Conservation (phyloP, 2,888 invertebrate species). For the Stenoptilia bipunctidactyla region DNA sequence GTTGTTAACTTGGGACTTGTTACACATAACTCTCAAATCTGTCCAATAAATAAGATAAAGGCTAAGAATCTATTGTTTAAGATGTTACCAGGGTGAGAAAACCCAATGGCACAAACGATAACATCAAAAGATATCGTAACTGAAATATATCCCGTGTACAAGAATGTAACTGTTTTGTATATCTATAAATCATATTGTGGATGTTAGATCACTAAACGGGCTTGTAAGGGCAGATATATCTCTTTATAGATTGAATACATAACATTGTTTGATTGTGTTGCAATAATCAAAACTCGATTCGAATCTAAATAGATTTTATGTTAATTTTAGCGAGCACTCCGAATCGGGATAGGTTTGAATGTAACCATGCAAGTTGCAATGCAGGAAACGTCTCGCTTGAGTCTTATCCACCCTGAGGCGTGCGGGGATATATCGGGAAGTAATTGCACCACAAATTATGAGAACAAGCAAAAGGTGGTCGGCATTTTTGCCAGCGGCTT, state of each 20-base stretch:
- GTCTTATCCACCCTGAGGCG: conserved; percentile 54
- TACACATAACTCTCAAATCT: too few relatives aligned
- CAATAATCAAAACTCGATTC: conserved; percentile 25
- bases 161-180: background rate
- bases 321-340: conserved; percentile 47
- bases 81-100: background rate
- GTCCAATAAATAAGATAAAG: too few relatives aligned
- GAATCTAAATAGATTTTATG: conserved; percentile 51
- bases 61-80: too few relatives aligned
- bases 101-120: background rate
- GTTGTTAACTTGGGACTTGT: too few relatives aligned
- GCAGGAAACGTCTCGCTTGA: conserved; percentile 52
- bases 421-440: conserved; percentile 48
- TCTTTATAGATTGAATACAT: background rate
- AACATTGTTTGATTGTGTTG: conserved; percentile 23
- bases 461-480: conserved; percentile 62
- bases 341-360: conserved; percentile 44
- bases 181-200: background rate
- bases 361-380: conserved; percentile 45
- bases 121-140: background rate
- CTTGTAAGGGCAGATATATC: background rate
- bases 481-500: conserved; percentile 46
- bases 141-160: background rate
- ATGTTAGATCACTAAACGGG: background rate
- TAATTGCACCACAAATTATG: conserved; percentile 45